Evolutionary conservation across 2,113 vertebrate genomes (phyloP).

Genomic region (Muscicapa adusta): DNA sequence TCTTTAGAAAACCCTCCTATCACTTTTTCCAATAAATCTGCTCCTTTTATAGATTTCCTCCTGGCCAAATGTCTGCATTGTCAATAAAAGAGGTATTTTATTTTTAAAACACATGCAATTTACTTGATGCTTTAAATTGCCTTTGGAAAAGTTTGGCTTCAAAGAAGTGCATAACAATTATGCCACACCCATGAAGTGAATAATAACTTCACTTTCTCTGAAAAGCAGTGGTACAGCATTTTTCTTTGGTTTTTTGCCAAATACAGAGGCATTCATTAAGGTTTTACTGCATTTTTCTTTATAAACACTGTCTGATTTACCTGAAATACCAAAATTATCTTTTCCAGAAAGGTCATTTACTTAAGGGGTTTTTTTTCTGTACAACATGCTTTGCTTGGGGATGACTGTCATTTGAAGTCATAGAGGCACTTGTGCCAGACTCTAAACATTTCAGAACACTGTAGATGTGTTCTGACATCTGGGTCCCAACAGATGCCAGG

Average conservation of each 20-base stretch:
- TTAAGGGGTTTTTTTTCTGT: neutral
- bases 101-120: constrained; percentile 2
- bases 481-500: neutral
- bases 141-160: constrained; percentile 15
- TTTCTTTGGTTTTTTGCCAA: constrained; percentile 24
- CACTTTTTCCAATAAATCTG: neutral
- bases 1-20: neutral
- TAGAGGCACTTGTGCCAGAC: neutral
- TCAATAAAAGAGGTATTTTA: neutral
- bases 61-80: neutral
- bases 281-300: neutral
- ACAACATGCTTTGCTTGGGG: neutral
- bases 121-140: constrained; percentile 9
- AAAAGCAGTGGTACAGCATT: constrained; percentile 9
- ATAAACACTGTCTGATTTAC: neutral
- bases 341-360: neutral
- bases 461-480: neutral
- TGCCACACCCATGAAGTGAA: constrained; percentile 11
- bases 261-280: neutral
- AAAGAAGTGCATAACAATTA: constrained; percentile 4
- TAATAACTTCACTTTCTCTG: constrained; percentile 25
- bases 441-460: neutral
- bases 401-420: neutral
- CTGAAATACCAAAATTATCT: neutral
- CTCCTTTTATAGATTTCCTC: neutral